Evolutionary conservation across 2,888 invertebrate genomes (phyloP).

Genomic region (Microctonus brassicae): DNA sequence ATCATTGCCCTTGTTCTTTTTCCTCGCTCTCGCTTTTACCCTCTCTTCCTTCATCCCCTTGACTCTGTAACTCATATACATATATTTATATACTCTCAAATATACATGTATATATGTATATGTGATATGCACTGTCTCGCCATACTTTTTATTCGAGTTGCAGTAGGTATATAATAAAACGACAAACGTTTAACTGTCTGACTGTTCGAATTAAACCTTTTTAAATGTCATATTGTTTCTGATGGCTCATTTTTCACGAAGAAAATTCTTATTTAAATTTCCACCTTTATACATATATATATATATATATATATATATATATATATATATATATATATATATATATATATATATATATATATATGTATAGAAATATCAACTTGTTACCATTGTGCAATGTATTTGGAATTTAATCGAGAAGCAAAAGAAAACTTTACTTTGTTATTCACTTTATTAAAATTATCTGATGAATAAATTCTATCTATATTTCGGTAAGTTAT

Average conservation of each 20-base stretch:
- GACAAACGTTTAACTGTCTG: constrained; percentile 49
- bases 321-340: not conserved
- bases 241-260: constrained; percentile 62
- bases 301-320: no score
- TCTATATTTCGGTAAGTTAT: no score
- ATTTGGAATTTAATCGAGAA: not conserved
- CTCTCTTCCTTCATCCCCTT: constrained; percentile 37
- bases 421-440: no score
- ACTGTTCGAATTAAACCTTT: constrained; percentile 62
- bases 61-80: constrained; percentile 8
- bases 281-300: not conserved
- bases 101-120: not conserved
- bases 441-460: no score
- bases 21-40: not conserved
- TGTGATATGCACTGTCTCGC: constrained; percentile 26
- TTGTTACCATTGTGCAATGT: not conserved
- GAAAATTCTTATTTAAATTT: constrained; percentile 61
- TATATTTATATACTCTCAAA: not conserved
- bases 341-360: no score
- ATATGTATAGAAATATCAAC: no score
- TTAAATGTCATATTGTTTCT: constrained; percentile 58
- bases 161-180: constrained; percentile 47
- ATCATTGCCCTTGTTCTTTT: constrained; percentile 22
- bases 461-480: no score
- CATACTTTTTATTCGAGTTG: constrained; percentile 19